Evolutionary conservation across 2,113 vertebrate species (phyloP), one percentile per base, ranked within the genome.

Genomic region (Ammodytes marinus): DNA sequence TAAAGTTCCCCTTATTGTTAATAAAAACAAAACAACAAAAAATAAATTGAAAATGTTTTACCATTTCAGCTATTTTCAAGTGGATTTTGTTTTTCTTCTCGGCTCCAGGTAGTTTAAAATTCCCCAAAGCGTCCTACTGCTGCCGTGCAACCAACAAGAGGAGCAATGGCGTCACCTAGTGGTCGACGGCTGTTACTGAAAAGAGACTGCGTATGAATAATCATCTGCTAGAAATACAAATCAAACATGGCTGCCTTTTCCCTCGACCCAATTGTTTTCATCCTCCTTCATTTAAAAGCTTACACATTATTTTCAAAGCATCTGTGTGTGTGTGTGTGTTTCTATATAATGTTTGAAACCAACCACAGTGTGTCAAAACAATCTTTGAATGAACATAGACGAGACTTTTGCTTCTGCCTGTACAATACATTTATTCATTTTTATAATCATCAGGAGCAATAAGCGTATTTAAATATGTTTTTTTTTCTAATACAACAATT

Each of bases 401-500:
- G 6, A 68, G 19, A 77, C 75, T 0, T 27, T 40, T 57, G 40
- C n/a, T 76, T 74, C 69, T 57, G 47, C 67, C 81, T 91, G 89
- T 90, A 94, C 91, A 93, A 89, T 90, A 90, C 80, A 84, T 93
- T 95, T 93, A 94, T 95, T 90, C 27, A 79, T 72, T 70, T 85
- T 82, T 76, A 64, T 71, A 43, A 64, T 72, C 75, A 88, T 85
- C 78, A 91, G 76, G 86, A 93, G 90, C 92, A 89, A 67, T 87
- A 91, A 82, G 92, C 84, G 69, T 87, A 89, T 91, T 90, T 90
- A 93, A 91, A 91, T 93, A 91, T 71, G 66, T 86, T 39, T 61
- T 49, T 66, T 27, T 65, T 81, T 86, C 84, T 90, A 92, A 89
- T 91, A 94, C 90, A 92, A 85, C 86, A 89, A 76, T 88, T 59